Evolutionary conservation across 2,888 invertebrate genomes (phyloP), one percentile per base, ranked within the genome.

Genomic region (Clitarchus hookeri): DNA sequence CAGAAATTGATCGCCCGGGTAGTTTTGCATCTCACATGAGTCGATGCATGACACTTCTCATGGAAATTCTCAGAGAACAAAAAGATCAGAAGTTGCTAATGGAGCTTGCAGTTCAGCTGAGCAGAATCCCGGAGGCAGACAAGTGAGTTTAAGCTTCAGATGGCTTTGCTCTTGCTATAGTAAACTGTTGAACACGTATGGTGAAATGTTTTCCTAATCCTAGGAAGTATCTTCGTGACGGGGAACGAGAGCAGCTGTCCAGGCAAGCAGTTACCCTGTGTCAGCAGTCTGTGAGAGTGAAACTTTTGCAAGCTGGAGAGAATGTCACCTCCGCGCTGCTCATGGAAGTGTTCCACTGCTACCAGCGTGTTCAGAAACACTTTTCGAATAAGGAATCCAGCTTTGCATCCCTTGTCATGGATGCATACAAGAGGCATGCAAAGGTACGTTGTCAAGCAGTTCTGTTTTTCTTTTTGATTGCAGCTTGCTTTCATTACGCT

Each of bases 11-110:
- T 90, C 94, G 98, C 87, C 95, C 97, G 0, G 98, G 98, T 6
- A 96, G 97, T 88, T 97, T 99, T 90, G 96, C 97, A 0, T 95
- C 97, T 65, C 98, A 98, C 90, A 96, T 98, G 95, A 96, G 95
- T 88, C 94, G 97, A 87, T 96, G 97, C 88, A 95, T 98, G 3
- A 93, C 95, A 36, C 94, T 98, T 54, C 93, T 98, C 11, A 93
- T 98, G 92, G 96, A 97, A 91, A 94, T 98, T 87, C 92, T 98
- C 79, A 94, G 95, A 89, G 95, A 96, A 89, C 95, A 95, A 65
- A 95, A 95, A 86, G 98, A 98, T 90, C 95, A 96, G 89, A 95
- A 95, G 90, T 94, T 95, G 88, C 92, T 98, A 84, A 93, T 97
- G 85, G 96, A 97, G 89, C 92, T 98, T 44, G 96, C 96, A 88